Conservation (phyloP, 2,888 invertebrate genomes). For the Pheosia tremula region DNA sequence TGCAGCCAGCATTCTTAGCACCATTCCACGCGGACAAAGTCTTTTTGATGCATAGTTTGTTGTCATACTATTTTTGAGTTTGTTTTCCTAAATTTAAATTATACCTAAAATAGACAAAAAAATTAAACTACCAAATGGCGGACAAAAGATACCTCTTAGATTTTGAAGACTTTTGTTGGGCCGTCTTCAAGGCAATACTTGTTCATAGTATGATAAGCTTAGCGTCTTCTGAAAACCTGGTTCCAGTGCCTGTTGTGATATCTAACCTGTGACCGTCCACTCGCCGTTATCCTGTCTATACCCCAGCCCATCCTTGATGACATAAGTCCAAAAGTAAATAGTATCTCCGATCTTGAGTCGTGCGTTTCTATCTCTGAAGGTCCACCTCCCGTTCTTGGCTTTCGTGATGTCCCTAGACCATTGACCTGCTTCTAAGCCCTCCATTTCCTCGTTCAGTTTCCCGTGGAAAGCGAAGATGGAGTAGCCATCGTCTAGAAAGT, state of each 20-base stretch:
- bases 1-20: too few species aligned
- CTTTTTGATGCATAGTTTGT: too few species aligned
- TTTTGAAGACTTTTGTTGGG: too few species aligned
- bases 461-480: constrained; percentile 79
- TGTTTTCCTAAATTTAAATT: too few species aligned
- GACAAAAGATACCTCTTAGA: too few species aligned
- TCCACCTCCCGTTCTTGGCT: constrained; percentile 87
- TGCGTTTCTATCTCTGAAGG: constrained; percentile 85
- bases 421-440: constrained; percentile 87
- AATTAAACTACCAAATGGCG: too few species aligned
- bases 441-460: constrained; percentile 89
- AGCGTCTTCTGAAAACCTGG: background rate
- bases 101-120: too few species aligned
- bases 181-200: too few species aligned
- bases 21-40: too few species aligned
- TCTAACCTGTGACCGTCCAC: constrained; percentile 82
- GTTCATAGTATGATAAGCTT: too few species aligned
- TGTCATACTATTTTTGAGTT: too few species aligned
- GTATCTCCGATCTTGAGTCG: constrained; percentile 87
- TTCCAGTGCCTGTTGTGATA: constrained; percentile 77
- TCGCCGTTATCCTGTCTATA: constrained; percentile 86
- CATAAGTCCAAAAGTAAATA: constrained; percentile 91
- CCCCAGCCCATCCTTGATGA: constrained; percentile 88
- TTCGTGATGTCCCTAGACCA: constrained; percentile 87
- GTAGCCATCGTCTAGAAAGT: constrained; percentile 84